Evolutionary conservation across 2,888 invertebrate species (phyloP).

Genomic region (Acanthosoma haemorrhoidale): DNA sequence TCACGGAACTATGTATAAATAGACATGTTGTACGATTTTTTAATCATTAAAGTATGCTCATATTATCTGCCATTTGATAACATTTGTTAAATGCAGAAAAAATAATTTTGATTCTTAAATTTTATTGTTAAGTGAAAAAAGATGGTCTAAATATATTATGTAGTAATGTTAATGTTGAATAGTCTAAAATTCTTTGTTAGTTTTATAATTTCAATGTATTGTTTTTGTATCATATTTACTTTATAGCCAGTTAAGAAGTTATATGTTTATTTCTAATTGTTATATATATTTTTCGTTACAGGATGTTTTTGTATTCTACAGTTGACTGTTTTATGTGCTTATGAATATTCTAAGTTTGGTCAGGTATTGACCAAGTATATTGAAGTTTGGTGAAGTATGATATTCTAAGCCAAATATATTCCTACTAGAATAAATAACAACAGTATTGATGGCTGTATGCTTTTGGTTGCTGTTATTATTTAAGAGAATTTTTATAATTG

Average conservation of each 20-base stretch:
- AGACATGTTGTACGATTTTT: conserved; percentile 12
- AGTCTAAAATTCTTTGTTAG: conserved; percentile 17
- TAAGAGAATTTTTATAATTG: conserved; percentile 17
- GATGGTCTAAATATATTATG: conserved; percentile 22
- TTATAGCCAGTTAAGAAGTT: not conserved
- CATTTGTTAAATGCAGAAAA: conserved; percentile 9
- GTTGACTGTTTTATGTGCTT: not conserved
- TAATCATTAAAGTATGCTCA: conserved; percentile 12
- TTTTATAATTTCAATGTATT: not conserved
- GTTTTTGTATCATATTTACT: not conserved
- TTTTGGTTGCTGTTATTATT: conserved; percentile 27
- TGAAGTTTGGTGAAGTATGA: not conserved
- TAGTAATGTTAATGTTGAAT: conserved; percentile 20
- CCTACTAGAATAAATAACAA: conserved; percentile 17
- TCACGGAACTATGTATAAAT: conserved; percentile 19
- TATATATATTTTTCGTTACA: conserved; percentile 1
- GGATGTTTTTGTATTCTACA: not conserved
- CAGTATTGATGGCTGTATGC: conserved; percentile 28
- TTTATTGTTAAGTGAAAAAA: conserved; percentile 2
- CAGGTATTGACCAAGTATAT: too few relatives aligned
- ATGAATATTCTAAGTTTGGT: too few relatives aligned
- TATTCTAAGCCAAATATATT: conserved; percentile 14
- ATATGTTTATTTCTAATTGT: not conserved
- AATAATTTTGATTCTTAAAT: not conserved
- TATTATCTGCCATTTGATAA: conserved; percentile 27